Percentiles rank a stretch among this genome's conserved stretches.
Evolutionary conservation across 2,888 invertebrate species (phyloP).

Genomic region (Cerceris rybyensis): DNA sequence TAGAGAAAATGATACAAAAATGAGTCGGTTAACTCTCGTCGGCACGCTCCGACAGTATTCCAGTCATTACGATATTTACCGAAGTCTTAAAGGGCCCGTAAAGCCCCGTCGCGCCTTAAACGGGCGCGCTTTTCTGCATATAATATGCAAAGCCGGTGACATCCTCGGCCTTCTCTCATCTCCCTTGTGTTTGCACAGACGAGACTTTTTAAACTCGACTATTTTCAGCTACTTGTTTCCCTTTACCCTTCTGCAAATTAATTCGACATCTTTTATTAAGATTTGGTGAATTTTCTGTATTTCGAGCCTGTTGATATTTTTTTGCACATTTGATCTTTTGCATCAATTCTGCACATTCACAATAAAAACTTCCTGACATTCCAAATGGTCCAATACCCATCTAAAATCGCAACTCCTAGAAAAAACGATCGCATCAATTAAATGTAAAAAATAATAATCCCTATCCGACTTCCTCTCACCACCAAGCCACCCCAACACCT

Average conservation of each 20-base stretch:
- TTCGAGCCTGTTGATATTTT: too few relatives aligned
- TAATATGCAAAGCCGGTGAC: slow-evolving; percentile 19
- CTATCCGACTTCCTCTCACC: too few relatives aligned
- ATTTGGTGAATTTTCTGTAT: too few relatives aligned
- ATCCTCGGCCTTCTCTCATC: slow-evolving; percentile 26
- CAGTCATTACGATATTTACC: slow-evolving; percentile 78
- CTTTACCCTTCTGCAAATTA: slow-evolving; percentile 22
- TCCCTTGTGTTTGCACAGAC: slow-evolving; percentile 58
- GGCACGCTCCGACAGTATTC: slow-evolving; percentile 78
- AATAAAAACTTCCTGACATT: too few relatives aligned
- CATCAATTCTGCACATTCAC: too few relatives aligned
- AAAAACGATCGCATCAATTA: too few relatives aligned
- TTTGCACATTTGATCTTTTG: too few relatives aligned
- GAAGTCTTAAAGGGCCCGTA: slow-evolving; percentile 60
- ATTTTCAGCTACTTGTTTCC: slow-evolving; percentile 26
- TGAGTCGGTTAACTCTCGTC: slow-evolving; percentile 80
- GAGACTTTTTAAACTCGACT: slow-evolving; percentile 52
- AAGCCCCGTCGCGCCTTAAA: slow-evolving; percentile 41
- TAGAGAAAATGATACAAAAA: slow-evolving; percentile 65
- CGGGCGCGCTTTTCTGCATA: slow-evolving; percentile 37
- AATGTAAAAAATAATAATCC: too few relatives aligned
- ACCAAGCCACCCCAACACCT: too few relatives aligned
- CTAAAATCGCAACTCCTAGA: too few relatives aligned
- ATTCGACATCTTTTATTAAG: background rate
- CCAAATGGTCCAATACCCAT: too few relatives aligned